Evolutionary conservation across 2,888 invertebrate species (phyloP).

Genomic region (Scelioninae gen. 1): DNA sequence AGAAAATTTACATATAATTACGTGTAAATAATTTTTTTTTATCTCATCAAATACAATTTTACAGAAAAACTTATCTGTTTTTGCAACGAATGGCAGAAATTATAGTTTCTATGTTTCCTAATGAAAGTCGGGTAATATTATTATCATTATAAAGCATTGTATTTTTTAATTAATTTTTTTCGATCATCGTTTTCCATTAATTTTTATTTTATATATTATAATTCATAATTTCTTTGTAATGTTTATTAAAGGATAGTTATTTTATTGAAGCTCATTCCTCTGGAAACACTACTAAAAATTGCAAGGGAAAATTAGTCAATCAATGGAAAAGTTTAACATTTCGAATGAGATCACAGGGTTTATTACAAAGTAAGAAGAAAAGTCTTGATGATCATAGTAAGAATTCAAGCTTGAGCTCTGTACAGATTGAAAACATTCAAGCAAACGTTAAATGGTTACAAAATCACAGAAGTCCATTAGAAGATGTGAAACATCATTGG

Average conservation of each 20-base stretch:
- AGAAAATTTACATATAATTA: neutral
- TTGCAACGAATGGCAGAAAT: neutral
- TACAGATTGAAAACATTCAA: neutral
- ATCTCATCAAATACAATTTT: constrained; percentile 5
- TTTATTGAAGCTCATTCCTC: constrained; percentile 18
- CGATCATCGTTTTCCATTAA: too few relatives aligned
- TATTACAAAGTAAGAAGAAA: constrained; percentile 7
- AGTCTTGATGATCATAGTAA: neutral
- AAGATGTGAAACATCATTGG: constrained; percentile 14
- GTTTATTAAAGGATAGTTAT: constrained; percentile 18
- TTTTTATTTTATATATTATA: neutral
- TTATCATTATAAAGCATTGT: neutral
- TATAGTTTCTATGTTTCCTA: neutral
- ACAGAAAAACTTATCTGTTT: neutral
- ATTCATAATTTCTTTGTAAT: constrained; percentile 1
- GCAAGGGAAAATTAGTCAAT: constrained; percentile 31
- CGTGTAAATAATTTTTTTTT: neutral
- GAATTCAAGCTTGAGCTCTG: neutral
- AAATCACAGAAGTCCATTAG: neutral
- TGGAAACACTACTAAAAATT: constrained; percentile 19
- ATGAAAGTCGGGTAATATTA: constrained; percentile 3
- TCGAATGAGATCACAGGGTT: constrained; percentile 1
- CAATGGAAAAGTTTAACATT: constrained; percentile 17
- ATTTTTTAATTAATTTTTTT: neutral
- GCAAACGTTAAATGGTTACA: constrained; percentile 10